phyloP scores from a whole-genome alignment of 2,113 vertebrate genomes.

The Leucosticte australis region DNA sequence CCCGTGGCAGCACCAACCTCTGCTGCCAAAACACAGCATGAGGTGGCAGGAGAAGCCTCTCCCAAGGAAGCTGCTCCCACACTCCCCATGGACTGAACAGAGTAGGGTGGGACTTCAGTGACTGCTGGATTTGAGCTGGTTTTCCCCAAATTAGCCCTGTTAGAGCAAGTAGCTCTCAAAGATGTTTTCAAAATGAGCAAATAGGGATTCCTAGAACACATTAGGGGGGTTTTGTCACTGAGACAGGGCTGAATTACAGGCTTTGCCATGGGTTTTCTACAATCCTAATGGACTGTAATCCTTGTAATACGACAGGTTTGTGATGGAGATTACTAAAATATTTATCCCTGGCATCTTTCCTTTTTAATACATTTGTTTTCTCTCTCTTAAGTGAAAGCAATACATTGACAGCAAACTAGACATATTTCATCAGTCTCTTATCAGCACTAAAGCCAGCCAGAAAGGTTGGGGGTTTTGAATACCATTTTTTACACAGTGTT shows the following conservation, averaged over 20 bases:
- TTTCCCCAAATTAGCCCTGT: background rate
- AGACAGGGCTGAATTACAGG: background rate
- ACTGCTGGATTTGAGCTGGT: background rate
- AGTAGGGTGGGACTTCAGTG: fast-evolving
- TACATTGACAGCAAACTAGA: background rate
- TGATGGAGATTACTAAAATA: background rate
- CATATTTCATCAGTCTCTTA: background rate
- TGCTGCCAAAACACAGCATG: background rate
- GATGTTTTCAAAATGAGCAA: background rate
- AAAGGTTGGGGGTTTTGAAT: background rate
- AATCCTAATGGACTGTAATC: background rate
- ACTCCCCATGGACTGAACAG: fast-evolving
- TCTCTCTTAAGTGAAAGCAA: background rate
- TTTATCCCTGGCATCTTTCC: background rate
- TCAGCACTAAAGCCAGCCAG: background rate
- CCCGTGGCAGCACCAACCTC: fast-evolving
- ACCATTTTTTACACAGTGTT: background rate
- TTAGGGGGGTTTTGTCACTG: background rate
- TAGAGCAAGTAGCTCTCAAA: background rate
- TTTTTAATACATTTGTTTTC: background rate
- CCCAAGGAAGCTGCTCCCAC: background rate
- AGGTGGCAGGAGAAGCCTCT: no score
- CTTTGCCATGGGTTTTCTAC: background rate
- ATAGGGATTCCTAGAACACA: background rate
- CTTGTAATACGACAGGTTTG: background rate